Conservation (phyloP, 2,113 vertebrate species). For the Istiophorus platypterus region DNA sequence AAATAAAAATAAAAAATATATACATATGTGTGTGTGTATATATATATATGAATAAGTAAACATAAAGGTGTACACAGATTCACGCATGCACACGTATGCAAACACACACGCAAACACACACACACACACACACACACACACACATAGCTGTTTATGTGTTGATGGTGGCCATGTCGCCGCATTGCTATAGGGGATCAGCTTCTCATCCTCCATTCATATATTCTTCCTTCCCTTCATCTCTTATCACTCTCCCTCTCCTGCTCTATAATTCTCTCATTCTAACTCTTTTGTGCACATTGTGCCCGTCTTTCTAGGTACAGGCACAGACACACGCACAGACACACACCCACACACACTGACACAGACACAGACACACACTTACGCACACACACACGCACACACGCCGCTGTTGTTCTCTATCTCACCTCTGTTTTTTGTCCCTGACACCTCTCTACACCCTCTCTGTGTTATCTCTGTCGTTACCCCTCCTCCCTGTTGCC, state of each 20-base stretch:
- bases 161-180: conserved; percentile 44
- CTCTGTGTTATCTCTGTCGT: conserved; percentile 59
- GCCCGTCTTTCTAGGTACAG: conserved; percentile 34
- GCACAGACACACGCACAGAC: conserved; percentile 31
- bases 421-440: conserved; percentile 72
- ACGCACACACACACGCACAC: conserved; percentile 26
- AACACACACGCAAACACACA: too few relatives aligned
- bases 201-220: conserved; percentile 73
- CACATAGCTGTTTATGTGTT: conserved; percentile 53
- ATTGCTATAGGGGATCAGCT: conserved; percentile 50
- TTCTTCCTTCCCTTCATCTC: conserved; percentile 42
- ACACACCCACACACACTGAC: conserved; percentile 36
- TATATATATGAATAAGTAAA: neutral
- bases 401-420: conserved; percentile 38
- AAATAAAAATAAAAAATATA: neutral
- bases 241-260: conserved; percentile 34
- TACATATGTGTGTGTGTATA: neutral
- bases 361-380: too few relatives aligned
- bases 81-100: too few relatives aligned
- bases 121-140: conserved; percentile 16
- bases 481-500: conserved; percentile 61
- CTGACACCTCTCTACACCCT: conserved; percentile 72
- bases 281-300: conserved; percentile 20
- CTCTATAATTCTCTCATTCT: conserved; percentile 42
- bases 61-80: neutral